A percentile compares a stretch with the other conserved stretches of the same genome.
phyloP scores from a whole-genome alignment of 1,140 invertebrate species.

The Hylaeus volcanicus region DNA sequence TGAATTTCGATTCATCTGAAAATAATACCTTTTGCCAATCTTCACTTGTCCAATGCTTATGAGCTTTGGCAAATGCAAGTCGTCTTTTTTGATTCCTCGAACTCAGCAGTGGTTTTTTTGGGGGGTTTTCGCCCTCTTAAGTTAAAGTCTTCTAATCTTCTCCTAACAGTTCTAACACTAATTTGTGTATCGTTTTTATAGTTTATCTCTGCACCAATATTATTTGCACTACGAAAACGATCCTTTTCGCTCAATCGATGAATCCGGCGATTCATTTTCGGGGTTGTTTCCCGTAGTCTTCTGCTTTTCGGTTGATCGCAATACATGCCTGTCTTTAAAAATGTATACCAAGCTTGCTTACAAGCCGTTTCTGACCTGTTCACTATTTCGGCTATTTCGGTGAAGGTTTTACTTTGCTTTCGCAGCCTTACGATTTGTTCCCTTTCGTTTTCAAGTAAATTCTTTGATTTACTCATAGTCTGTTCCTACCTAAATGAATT shows the following conservation, averaged over 20 bases:
- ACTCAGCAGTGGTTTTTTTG: neutral
- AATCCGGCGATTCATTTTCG: constrained; percentile 1
- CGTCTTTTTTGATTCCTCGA: neutral
- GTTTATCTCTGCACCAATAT: neutral
- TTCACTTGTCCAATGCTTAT: constrained; percentile 1
- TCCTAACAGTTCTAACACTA: constrained; percentile 9
- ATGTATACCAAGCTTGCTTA: too few species aligned
- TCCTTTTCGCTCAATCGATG: neutral
- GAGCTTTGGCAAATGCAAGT: constrained; percentile 2
- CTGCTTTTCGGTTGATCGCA: neutral
- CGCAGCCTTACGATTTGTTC: neutral
- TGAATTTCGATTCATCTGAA: neutral
- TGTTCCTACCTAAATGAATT: neutral
- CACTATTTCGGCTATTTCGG: too few species aligned
- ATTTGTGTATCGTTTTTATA: neutral
- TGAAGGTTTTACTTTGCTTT: neutral
- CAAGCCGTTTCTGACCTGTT: too few species aligned
- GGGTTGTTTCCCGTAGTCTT: neutral
- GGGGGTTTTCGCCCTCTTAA: neutral
- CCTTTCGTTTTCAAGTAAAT: constrained; percentile 1
- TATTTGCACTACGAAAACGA: constrained; percentile 2
- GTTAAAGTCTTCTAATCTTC: constrained; percentile 5
- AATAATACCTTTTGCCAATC: constrained; percentile 5
- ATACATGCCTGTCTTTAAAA: neutral
- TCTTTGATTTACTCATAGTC: neutral